phyloP scores from a whole-genome alignment of 2,797 vertebrate species.

The Alectoris magna region DNA sequence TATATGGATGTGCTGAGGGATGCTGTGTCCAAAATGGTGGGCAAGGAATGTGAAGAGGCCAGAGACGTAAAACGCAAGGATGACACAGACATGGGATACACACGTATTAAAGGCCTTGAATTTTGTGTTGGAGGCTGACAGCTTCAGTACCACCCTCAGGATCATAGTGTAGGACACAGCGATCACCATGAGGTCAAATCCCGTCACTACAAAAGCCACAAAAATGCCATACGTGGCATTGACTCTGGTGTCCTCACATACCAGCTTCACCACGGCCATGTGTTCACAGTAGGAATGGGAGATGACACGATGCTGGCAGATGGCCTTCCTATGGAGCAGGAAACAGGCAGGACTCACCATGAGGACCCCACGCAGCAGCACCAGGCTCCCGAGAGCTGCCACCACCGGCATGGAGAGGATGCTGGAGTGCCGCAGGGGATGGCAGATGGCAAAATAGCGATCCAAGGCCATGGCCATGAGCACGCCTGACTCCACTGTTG shows the following conservation, averaged over 20 bases:
- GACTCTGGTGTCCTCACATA: slow-evolving; percentile 52
- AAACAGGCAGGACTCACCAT: neutral
- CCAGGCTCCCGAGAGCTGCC: too few species aligned
- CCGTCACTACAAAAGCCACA: slow-evolving; percentile 5
- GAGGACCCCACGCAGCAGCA: too few species aligned
- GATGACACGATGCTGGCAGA: neutral
- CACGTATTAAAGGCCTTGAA: slow-evolving; percentile 74
- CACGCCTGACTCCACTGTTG: neutral
- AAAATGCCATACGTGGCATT: slow-evolving; percentile 65
- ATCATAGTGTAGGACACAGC: slow-evolving; percentile 68
- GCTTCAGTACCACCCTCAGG: slow-evolving; percentile 49
- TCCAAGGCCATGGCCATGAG: too few species aligned
- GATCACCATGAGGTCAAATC: slow-evolving; percentile 53
- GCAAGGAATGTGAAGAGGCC: slow-evolving; percentile 28
- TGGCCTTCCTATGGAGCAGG: neutral
- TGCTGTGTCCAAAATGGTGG: neutral
- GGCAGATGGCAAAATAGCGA: too few species aligned
- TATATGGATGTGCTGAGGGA: neutral
- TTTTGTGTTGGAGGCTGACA: slow-evolving; percentile 34
- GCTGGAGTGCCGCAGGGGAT: too few species aligned
- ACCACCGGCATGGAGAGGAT: too few species aligned
- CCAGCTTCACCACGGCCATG: neutral
- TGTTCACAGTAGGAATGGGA: slow-evolving; percentile 37
- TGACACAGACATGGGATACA: slow-evolving; percentile 44
- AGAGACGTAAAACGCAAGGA: neutral